Conservation (phyloP, 2,113 vertebrate species). For the Euleptes europaea region DNA sequence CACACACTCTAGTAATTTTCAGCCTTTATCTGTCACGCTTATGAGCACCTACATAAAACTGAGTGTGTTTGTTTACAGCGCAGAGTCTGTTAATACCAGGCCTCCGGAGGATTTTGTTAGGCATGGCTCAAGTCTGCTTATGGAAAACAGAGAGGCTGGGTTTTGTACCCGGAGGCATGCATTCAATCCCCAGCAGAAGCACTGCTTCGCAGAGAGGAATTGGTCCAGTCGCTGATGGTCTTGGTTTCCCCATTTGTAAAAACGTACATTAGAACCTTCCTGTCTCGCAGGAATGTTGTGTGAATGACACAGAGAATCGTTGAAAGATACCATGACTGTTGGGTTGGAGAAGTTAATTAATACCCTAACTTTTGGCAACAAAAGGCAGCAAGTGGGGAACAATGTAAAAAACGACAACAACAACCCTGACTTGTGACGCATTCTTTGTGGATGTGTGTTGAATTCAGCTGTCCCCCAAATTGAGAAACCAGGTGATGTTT, state of each 20-base stretch:
- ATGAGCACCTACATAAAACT: conserved; percentile 17
- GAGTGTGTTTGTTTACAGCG: rapidly evolving
- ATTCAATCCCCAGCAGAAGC: background rate
- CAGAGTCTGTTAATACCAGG: background rate
- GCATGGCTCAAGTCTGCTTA: background rate
- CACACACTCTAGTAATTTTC: conserved; percentile 46
- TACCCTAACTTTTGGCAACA: background rate
- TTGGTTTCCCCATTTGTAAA: background rate
- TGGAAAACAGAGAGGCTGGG: background rate
- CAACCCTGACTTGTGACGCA: no score
- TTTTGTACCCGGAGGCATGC: background rate
- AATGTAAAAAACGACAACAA: no score
- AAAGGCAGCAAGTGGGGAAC: no score
- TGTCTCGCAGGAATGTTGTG: background rate
- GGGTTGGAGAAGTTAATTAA: background rate
- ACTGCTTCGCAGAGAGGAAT: background rate
- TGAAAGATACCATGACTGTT: no score
- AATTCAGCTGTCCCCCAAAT: no score
- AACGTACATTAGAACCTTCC: background rate
- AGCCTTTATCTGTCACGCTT: conserved; percentile 52
- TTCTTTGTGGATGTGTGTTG: no score
- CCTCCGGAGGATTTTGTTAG: no score
- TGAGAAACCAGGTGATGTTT: no score
- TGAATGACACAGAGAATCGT: background rate
- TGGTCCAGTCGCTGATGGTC: background rate